phyloP scores from a whole-genome alignment of 1,140 invertebrate genomes.

The Nasonia giraulti region DNA sequence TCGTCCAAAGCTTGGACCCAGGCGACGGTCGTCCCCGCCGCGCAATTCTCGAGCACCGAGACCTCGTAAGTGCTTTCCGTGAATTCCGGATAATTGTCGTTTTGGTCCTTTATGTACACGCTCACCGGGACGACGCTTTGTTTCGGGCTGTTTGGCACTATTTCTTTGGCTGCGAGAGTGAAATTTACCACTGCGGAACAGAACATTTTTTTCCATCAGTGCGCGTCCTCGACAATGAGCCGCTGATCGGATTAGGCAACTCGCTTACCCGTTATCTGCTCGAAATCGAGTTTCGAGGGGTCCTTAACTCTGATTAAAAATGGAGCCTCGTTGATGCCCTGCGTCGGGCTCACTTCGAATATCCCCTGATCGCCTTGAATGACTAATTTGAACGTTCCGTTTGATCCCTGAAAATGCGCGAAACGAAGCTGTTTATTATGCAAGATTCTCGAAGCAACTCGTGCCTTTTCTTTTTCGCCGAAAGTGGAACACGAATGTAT shows the following conservation, averaged over 20 bases:
- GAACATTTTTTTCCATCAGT: conserved; percentile 34
- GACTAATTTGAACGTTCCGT: conserved; percentile 91
- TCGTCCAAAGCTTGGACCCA: conserved; percentile 88
- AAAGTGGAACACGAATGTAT: background rate
- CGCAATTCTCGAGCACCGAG: conserved; percentile 88
- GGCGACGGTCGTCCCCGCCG: conserved; percentile 86
- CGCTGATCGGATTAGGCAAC: background rate
- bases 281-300: conserved; percentile 88
- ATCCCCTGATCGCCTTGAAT: conserved; percentile 87
- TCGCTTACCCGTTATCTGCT: conserved; percentile 78
- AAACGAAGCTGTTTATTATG: background rate
- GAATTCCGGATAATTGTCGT: conserved; percentile 96
- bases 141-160: conserved; percentile 82
- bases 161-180: conserved; percentile 89
- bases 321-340: conserved; percentile 93
- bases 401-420: conserved; percentile 83
- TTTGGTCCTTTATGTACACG: conserved; percentile 91
- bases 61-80: conserved; percentile 85
- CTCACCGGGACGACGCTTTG: conserved; percentile 88
- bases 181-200: conserved; percentile 84
- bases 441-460: background rate
- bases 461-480: background rate
- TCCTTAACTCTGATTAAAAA: conserved; percentile 94
- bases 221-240: background rate
- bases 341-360: conserved; percentile 91